Base-by-base conservation (phyloP, 1,140 invertebrate species). In the Panagrolaimus sp. region DNA sequence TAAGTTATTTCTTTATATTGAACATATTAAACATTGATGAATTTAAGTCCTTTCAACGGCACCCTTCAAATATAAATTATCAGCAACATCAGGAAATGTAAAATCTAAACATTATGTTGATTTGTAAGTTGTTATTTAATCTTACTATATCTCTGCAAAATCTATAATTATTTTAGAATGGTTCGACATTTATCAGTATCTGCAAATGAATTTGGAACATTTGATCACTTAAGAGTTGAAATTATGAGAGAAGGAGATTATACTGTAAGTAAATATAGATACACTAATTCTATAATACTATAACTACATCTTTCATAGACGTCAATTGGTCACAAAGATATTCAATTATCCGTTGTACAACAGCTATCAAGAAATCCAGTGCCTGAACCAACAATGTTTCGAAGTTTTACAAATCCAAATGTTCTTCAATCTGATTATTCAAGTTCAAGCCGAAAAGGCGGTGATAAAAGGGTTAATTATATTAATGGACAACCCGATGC, bases 31-130 rank as follows among this genome's bases (percentile, higher is more conserved):
- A 4, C n/a, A n/a, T n/a, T n/a, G n/a, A 38, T 2, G 8, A 1
- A 48, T n/a, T 57, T 57, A 5, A 57, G 51, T 57, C 4, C 51
- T 57, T 20, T 20, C 51, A 13, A 57, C 51, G 11, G 51, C 51
- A n/a, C 51, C 51, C 1, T 5, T 9, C 51, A 57, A 57, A 57
- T 57, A 57, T 23, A 20, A 27, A n/a, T 11, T 57, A 3, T 20
- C 13, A 2, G 2, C 13, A 0, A n/a, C 51, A 0, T 20, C 11
- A 1, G 51, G 51, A 2, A 4, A 11, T n/a, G 20, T 57, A 13
- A 13, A 8, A 16, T 13, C 20, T 57, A 11, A 16, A 11, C 20
- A 57, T 23, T n/a, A 20, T 0, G 51, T 20, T 1, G 51, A 57
- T 23, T 57, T 57, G n/a, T n/a, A n/a, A n/a, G n/a, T n/a, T n/a